phyloP scores from a whole-genome alignment of 2,113 vertebrate species.

The Mustela nigripes region DNA sequence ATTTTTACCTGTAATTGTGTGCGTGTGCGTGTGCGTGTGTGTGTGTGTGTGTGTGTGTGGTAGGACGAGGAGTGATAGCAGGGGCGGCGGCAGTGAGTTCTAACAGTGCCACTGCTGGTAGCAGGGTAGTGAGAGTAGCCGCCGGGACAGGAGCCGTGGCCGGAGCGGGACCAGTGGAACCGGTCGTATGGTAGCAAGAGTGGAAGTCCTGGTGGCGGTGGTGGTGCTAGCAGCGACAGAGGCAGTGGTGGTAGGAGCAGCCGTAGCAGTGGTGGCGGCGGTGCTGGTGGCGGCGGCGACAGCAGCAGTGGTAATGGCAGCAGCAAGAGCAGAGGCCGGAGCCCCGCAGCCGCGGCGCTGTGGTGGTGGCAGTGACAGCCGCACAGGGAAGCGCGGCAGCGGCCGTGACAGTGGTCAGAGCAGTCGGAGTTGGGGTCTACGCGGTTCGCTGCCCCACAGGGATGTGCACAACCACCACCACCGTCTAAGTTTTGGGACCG shows the following conservation, averaged over 20 bases:
- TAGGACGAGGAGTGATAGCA: neutral
- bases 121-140: neutral
- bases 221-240: too few relatives aligned
- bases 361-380: neutral
- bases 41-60: neutral
- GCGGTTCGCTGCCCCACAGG: too few relatives aligned
- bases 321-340: neutral
- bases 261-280: neutral
- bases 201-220: too few relatives aligned
- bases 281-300: neutral
- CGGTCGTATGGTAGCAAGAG: rapidly evolving
- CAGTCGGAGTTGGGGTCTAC: rapidly evolving
- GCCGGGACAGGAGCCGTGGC: neutral
- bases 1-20: neutral
- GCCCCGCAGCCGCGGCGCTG: neutral
- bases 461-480: neutral
- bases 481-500: neutral
- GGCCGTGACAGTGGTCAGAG: rapidly evolving
- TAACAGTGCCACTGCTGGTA: neutral
- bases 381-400: neutral
- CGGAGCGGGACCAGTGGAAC: rapidly evolving
- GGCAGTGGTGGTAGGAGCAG: too few relatives aligned
- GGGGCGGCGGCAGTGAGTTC: neutral
- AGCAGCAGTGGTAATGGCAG: rapidly evolving
- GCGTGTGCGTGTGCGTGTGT: too few relatives aligned